Evolutionary conservation across 1,140 invertebrate species (phyloP).

Genomic region (Drosophila varians): DNA sequence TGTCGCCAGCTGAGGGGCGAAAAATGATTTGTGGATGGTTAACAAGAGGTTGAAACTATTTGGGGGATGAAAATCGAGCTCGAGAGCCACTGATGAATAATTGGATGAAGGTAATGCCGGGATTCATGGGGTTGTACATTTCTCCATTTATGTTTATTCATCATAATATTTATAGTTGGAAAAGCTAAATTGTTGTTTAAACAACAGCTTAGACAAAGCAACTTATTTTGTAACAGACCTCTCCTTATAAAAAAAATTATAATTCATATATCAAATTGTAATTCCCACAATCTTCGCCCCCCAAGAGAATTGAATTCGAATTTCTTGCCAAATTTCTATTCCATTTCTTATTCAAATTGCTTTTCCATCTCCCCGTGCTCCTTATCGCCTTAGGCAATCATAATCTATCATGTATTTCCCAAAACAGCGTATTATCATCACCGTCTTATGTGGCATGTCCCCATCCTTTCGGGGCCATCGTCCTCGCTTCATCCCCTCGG

Average conservation of each 20-base stretch:
- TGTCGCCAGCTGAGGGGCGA: slow-evolving; percentile 56
- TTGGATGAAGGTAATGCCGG: slow-evolving; percentile 37
- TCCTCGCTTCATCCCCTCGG: slow-evolving; percentile 14
- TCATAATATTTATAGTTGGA: slow-evolving; percentile 23
- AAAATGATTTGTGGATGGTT: slow-evolving; percentile 61
- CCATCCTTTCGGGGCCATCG: background rate
- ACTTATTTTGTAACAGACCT: too few species aligned
- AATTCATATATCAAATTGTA: background rate
- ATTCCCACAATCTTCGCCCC: background rate
- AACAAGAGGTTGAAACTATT: slow-evolving; percentile 58
- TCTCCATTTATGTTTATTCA: slow-evolving; percentile 37
- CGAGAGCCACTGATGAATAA: slow-evolving; percentile 37
- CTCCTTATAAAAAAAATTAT: too few species aligned
- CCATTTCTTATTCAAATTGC: slow-evolving; percentile 26
- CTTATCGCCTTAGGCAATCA: slow-evolving; percentile 28
- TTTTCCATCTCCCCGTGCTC: slow-evolving; percentile 14
- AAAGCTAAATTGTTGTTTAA: background rate
- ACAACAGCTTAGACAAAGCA: background rate
- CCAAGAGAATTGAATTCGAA: background rate
- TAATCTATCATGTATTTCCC: slow-evolving; percentile 45
- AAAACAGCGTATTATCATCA: slow-evolving; percentile 55
- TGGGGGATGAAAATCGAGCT: slow-evolving; percentile 48
- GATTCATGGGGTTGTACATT: slow-evolving; percentile 7
- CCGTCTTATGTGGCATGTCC: slow-evolving; percentile 48
- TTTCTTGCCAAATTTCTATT: background rate